Percentiles rank a stretch among this genome's conserved stretches.
Conservation (phyloP, 2,888 invertebrate species). For the Tetragonisca angustula region DNA sequence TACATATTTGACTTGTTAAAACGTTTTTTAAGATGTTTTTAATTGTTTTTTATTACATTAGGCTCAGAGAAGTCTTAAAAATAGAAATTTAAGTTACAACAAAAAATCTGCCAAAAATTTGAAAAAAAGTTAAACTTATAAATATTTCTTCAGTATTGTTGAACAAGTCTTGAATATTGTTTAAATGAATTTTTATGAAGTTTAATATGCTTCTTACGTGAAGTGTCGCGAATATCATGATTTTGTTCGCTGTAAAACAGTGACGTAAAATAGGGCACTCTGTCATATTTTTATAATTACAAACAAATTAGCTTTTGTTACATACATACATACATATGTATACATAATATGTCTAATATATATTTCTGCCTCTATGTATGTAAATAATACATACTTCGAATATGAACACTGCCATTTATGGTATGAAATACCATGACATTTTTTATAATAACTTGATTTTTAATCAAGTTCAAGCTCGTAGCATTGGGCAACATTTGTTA, state of each 20-base stretch:
- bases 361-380: slow-evolving; percentile 54
- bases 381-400: slow-evolving; percentile 60
- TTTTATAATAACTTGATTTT: slow-evolving; percentile 61
- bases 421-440: slow-evolving; percentile 55
- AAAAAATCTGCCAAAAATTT: slow-evolving; percentile 49
- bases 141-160: slow-evolving; percentile 15
- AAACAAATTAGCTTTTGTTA: slow-evolving; percentile 53
- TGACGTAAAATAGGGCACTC: slow-evolving; percentile 70
- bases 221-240: slow-evolving; percentile 34
- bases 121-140: slow-evolving; percentile 46
- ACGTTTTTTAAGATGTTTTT: slow-evolving; percentile 39
- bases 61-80: slow-evolving; percentile 51
- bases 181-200: slow-evolving; percentile 32
- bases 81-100: slow-evolving; percentile 41
- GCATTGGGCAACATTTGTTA: slow-evolving; percentile 46
- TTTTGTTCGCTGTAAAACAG: slow-evolving; percentile 34
- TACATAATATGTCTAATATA: slow-evolving; percentile 66
- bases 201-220: slow-evolving; percentile 15
- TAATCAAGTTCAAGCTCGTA: slow-evolving; percentile 68
- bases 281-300: slow-evolving; percentile 61
- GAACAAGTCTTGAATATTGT: slow-evolving; percentile 31
- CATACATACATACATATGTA: slow-evolving; percentile 63
- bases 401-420: slow-evolving; percentile 71
- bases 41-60: slow-evolving; percentile 46
- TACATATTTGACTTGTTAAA: slow-evolving; percentile 38